Percentiles rank a stretch among this genome's conserved stretches.
Evolutionary conservation across 2,888 invertebrate genomes (phyloP).

Genomic region (Dryomyza anilis): DNA sequence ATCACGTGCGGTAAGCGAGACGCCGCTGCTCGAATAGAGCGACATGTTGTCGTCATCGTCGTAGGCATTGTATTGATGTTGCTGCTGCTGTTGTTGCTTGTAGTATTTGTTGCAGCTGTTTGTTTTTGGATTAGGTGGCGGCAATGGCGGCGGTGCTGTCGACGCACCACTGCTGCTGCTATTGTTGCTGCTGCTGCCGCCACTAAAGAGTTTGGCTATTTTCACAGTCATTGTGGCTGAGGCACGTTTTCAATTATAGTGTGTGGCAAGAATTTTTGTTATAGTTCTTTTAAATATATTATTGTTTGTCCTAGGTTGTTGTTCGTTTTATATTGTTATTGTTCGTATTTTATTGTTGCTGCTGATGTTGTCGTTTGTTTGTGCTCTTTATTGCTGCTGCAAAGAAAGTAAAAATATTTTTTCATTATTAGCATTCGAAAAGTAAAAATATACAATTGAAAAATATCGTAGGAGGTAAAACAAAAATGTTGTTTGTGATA

Average conservation of each 20-base stretch:
- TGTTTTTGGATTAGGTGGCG: slow-evolving; percentile 41
- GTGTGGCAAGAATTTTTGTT: not conserved
- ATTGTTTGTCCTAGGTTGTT: slow-evolving; percentile 2
- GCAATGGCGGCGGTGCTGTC: slow-evolving; percentile 41
- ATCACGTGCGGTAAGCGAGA: slow-evolving; percentile 55
- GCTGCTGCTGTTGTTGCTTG: slow-evolving; percentile 34
- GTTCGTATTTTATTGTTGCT: not conserved
- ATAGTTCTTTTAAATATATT: slow-evolving; percentile 12
- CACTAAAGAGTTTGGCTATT: slow-evolving; percentile 45
- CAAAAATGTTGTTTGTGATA: too few relatives aligned
- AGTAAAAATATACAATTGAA: too few relatives aligned
- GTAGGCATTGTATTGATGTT: slow-evolving; percentile 40
- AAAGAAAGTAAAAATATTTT: too few relatives aligned
- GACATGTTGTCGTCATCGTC: slow-evolving; percentile 46
- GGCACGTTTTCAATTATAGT: slow-evolving; percentile 50
- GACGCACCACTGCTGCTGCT: slow-evolving; percentile 21
- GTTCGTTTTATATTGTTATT: slow-evolving; percentile 17
- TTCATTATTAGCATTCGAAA: too few relatives aligned
- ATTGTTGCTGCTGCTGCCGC: slow-evolving; percentile 1
- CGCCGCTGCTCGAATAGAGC: slow-evolving; percentile 43
- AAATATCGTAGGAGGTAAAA: too few relatives aligned
- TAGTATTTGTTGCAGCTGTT: slow-evolving; percentile 30
- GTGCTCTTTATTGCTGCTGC: not conserved
- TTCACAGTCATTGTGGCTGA: slow-evolving; percentile 47
- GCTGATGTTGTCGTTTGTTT: not conserved